A percentile compares a stretch with the other conserved stretches of the same genome.
Evolutionary conservation across 2,113 vertebrate species (phyloP).

Genomic region (Tragelaphus scriptus): DNA sequence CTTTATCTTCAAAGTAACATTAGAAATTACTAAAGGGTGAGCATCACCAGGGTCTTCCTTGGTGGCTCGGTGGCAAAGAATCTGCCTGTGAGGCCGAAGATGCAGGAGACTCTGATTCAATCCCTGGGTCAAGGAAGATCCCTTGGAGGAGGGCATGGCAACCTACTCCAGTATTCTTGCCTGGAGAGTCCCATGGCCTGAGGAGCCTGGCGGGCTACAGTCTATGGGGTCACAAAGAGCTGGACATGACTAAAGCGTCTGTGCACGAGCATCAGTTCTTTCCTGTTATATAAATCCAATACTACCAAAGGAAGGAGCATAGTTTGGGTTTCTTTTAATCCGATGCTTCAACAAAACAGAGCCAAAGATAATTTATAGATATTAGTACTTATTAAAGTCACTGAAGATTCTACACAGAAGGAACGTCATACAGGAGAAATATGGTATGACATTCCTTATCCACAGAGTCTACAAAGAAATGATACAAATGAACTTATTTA

Average conservation of each 20-base stretch:
- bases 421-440: background rate
- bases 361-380: background rate
- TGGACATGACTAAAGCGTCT: accelerated
- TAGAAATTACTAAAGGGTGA: background rate
- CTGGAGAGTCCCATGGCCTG: background rate
- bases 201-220: background rate
- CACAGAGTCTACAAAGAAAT: background rate
- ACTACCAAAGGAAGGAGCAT: background rate
- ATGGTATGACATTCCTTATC: background rate
- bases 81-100: background rate
- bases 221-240: background rate
- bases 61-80: background rate
- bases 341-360: background rate
- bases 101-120: background rate
- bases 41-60: accelerated
- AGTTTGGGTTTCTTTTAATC: background rate
- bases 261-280: background rate
- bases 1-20: background rate
- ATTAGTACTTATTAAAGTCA: background rate
- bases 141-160: background rate
- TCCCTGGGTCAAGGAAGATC: background rate
- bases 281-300: background rate
- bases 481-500: background rate
- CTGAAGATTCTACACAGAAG: background rate
- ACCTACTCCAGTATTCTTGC: background rate